phyloP scores from a whole-genome alignment of 2,797 vertebrate genomes.

The Mastacembelus armatus region DNA sequence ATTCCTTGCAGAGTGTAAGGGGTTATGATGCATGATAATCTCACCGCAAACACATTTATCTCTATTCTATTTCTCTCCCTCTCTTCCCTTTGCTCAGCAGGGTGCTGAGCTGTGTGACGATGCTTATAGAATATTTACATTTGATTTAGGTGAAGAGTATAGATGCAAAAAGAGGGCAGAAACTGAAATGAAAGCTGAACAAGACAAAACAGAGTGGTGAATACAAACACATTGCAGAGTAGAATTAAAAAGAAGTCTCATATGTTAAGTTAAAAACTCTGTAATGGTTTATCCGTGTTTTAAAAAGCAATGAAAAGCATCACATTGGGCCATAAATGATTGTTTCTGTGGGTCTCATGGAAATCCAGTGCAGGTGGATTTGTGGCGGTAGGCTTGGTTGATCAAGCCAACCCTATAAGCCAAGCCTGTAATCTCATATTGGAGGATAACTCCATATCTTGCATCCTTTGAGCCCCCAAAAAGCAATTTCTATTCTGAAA shows the following conservation, averaged over 20 bases:
- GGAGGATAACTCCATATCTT: constrained; percentile 53
- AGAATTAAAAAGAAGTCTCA: constrained; percentile 28
- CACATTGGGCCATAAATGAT: constrained; percentile 25
- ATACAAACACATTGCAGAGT: constrained; percentile 27
- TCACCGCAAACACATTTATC: constrained; percentile 57
- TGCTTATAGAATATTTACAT: constrained; percentile 53
- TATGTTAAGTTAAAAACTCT: no score
- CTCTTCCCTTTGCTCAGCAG: constrained; percentile 3
- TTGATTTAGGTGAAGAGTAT: constrained; percentile 31
- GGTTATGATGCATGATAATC: constrained; percentile 62
- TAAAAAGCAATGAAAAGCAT: not conserved
- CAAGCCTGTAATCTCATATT: constrained; percentile 61
- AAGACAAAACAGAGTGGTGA: not conserved
- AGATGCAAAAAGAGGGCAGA: not conserved
- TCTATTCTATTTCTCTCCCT: constrained; percentile 35
- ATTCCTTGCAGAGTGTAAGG: constrained; percentile 48
- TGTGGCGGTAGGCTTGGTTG: constrained; percentile 22
- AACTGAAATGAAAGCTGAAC: no score
- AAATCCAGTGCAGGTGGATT: constrained; percentile 44
- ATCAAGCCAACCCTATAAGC: constrained; percentile 57
- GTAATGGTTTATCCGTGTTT: not conserved
- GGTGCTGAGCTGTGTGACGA: constrained; percentile 12
- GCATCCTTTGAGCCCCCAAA: constrained; percentile 37
- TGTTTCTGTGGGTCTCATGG: not conserved
- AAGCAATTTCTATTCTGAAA: constrained; percentile 59